Conservation (phyloP, 2,113 vertebrate genomes). For the Urocolius indicus region DNA sequence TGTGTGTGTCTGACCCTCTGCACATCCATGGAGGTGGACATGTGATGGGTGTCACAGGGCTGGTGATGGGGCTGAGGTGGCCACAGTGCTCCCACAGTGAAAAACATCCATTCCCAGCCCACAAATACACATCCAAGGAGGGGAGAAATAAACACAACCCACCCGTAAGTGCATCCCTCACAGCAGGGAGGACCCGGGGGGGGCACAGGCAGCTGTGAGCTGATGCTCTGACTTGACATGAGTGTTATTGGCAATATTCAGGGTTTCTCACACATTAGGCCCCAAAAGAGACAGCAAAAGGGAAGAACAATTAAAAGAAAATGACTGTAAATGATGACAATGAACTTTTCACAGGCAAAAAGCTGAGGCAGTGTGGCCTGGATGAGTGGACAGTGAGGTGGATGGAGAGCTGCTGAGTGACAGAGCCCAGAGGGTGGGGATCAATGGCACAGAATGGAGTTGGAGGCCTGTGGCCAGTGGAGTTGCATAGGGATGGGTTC, state of each 20-base stretch:
- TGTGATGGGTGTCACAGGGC: accelerated
- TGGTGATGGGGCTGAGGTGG: background rate
- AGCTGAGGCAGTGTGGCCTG: too few relatives aligned
- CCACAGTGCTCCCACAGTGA: accelerated
- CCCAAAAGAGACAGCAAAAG: background rate
- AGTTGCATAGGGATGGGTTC: too few relatives aligned
- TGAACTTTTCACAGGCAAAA: background rate
- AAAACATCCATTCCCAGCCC: background rate
- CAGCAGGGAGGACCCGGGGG: accelerated
- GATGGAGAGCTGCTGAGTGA: too few relatives aligned
- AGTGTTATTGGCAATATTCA: background rate
- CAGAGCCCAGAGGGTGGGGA: too few relatives aligned
- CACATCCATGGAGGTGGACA: accelerated
- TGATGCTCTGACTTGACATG: background rate
- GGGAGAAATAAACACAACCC: background rate
- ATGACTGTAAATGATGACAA: background rate
- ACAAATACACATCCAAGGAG: background rate
- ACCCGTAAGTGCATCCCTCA: background rate
- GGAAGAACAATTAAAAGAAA: background rate
- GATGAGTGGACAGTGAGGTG: too few relatives aligned
- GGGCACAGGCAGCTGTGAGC: background rate
- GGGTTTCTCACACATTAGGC: background rate
- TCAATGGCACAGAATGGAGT: too few relatives aligned
- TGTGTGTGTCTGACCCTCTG: background rate
- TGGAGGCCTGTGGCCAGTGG: too few relatives aligned